These are phyloP conservation scores for Crocodylus rhombifer DNA, from an alignment of 2,797 vertebrate genomes.

Conservation along the genomic window DNA sequence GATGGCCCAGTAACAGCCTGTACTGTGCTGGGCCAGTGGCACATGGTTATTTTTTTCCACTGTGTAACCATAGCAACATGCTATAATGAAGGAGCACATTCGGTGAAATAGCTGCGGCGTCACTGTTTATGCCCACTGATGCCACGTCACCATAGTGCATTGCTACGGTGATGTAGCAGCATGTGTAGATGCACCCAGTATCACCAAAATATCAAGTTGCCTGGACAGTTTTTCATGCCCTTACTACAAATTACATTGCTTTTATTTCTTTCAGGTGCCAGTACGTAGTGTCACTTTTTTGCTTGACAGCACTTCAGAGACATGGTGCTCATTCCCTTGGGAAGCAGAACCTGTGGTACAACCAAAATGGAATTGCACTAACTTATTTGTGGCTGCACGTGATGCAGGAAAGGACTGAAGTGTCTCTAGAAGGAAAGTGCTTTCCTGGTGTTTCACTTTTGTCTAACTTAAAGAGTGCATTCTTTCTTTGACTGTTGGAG, in stretches of 20 bases:
- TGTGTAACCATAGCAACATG: no score
- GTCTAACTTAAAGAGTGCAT: no score
- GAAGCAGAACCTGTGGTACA: constrained; percentile 5
- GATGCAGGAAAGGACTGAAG: background rate
- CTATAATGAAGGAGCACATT: no score
- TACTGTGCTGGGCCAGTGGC: no score
- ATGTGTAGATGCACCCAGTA: no score
- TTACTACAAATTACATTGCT: constrained; percentile 25
- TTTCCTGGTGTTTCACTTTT: background rate
- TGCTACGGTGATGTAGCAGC: no score
- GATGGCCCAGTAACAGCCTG: no score
- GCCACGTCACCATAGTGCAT: no score
- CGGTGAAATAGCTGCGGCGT: no score
- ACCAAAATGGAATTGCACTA: background rate
- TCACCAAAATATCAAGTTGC: no score
- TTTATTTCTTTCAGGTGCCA: constrained; percentile 37
- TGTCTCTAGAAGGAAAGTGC: constrained; percentile 1
- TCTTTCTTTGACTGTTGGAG: background rate
- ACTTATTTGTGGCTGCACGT: background rate
- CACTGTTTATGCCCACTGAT: no score
- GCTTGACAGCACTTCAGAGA: background rate
- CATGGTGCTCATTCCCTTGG: background rate
- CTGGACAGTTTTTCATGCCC: constrained; percentile 18
- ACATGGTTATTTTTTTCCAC: no score
- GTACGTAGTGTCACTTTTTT: background rate